Percentiles rank a stretch among this genome's conserved stretches.
These are phyloP conservation scores for Alcedo quadribrachys DNA, from an alignment of 2,797 vertebrate species.

Conservation along the genomic window DNA sequence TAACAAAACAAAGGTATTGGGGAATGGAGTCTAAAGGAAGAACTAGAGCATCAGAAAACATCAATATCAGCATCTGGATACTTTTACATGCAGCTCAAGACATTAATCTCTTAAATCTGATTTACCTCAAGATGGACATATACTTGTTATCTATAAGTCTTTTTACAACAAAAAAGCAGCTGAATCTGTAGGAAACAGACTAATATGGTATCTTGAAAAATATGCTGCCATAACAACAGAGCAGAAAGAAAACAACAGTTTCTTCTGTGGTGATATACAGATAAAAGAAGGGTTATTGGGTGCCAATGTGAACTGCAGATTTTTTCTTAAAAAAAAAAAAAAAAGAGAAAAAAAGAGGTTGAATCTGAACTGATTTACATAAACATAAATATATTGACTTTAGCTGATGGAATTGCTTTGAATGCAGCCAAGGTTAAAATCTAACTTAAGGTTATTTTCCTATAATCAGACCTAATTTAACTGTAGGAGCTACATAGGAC, in stretches of 20 bases:
- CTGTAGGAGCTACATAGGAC: background rate
- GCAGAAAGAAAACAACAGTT: background rate
- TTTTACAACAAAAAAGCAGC: background rate
- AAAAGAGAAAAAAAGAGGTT: background rate
- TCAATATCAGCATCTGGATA: background rate
- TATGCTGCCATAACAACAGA: slow-evolving; percentile 28
- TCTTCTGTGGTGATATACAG: background rate
- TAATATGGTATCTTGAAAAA: slow-evolving; percentile 3
- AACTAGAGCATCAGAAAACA: background rate
- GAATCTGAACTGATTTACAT: background rate
- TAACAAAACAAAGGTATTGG: background rate
- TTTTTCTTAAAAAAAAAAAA: slow-evolving; percentile 23
- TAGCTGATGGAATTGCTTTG: background rate
- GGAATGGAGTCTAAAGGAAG: background rate
- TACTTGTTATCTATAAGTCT: background rate
- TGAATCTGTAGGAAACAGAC: background rate
- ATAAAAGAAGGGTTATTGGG: background rate
- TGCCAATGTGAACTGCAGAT: background rate
- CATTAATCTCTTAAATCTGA: background rate
- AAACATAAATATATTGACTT: background rate
- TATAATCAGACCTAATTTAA: background rate
- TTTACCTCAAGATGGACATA: background rate
- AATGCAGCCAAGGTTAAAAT: background rate
- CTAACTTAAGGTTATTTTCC: background rate
- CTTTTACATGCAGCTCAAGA: background rate